These are phyloP conservation scores for Hypothenemus hampei DNA, from an alignment of 1,140 invertebrate genomes.

Conservation along the genomic window DNA sequence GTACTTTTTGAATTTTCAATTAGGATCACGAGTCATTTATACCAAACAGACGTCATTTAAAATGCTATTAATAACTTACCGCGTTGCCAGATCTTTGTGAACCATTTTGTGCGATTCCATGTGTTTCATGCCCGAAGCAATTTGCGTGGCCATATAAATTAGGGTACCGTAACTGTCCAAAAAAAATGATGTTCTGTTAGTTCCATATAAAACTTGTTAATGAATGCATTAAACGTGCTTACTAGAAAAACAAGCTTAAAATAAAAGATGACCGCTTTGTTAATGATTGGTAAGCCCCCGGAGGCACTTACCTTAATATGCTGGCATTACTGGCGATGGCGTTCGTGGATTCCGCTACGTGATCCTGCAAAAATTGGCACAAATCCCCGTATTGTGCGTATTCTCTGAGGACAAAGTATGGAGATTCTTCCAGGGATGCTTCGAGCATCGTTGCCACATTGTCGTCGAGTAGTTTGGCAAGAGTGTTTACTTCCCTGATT, in stretches of 20 bases:
- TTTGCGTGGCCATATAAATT: conserved; percentile 77
- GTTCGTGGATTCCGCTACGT: conserved; percentile 64
- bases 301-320: conserved; percentile 52
- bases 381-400: conserved; percentile 64
- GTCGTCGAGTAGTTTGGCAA: conserved; percentile 67
- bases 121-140: conserved; percentile 83
- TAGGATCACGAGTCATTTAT: too few species aligned
- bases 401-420: conserved; percentile 60
- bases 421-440: conserved; percentile 69
- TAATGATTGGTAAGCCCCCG: background rate
- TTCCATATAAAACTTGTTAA: too few species aligned
- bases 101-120: conserved; percentile 70
- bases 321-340: conserved; percentile 53
- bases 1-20: too few species aligned
- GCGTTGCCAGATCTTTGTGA: conserved; percentile 72
- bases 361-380: conserved; percentile 72
- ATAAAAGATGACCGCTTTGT: too few species aligned
- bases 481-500: conserved; percentile 61
- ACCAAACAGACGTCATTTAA: too few species aligned
- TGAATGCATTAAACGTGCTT: too few species aligned
- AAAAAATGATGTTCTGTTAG: too few species aligned
- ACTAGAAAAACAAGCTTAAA: too few species aligned
- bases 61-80: conserved; percentile 57
- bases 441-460: conserved; percentile 76
- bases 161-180: conserved; percentile 72